Evolutionary conservation across 1,140 invertebrate species (phyloP), one percentile per base, ranked within the genome.

Genomic region (Drosophila murphyi): DNA sequence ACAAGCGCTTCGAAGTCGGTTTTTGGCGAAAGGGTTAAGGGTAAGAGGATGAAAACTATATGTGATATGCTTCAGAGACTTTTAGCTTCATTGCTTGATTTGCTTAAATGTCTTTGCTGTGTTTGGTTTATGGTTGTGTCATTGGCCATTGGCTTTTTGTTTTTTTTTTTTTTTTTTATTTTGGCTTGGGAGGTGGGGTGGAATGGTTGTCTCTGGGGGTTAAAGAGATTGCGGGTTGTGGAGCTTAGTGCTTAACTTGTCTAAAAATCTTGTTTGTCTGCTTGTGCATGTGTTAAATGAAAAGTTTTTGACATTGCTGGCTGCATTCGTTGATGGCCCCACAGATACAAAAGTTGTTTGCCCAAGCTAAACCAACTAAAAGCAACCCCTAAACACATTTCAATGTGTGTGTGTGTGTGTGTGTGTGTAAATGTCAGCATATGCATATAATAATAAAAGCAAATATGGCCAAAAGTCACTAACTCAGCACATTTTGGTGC

Each of bases 391-490:
- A 20, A 62, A 34, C 32, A 43, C 52, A 45, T 28, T 56, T 51
- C 63, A 20, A 20, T 20, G 20, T 47, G 32, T 64, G 7, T 48
- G 43, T 47, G 31, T 48, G 43, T 47, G 31, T 47, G 41, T 70
- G 48, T 78, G 73, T 79, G 74, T 87, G 72, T 88, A 87, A 87
- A 87, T 87, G 82, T 87, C 83, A 87, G 87, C 82, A 87, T 87
- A 87, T 87, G 82, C 82, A 88, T 87, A 87, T 87, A 87, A 87
- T 87, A 87, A 87, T 87, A 87, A 87, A 88, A 88, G 76, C 83
- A 87, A 87, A 87, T 87, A 87, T 87, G 83, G 50, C 82, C 62
- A 88, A 88, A 87, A 67, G 74, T 43, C 82, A 76, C 80, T 76
- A 73, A 69, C 83, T 87, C 82, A 87, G 82, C 82, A 87, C 69